phyloP scores from a whole-genome alignment of 2,113 vertebrate genomes.

The Paratilapia polleni region DNA sequence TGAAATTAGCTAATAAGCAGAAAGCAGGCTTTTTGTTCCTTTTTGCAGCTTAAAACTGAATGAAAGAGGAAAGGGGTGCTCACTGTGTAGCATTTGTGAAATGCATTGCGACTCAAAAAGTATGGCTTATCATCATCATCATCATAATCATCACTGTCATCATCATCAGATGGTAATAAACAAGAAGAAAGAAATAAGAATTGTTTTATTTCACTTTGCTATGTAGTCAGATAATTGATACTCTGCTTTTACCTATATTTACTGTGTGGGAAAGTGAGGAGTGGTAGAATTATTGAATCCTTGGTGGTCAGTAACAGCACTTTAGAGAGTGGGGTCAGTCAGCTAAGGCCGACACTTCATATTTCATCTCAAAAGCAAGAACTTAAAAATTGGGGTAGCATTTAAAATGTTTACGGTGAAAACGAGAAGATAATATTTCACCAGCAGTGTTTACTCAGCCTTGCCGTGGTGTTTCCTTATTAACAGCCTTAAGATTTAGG shows the following conservation, averaged over 20 bases:
- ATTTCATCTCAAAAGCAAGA: neutral
- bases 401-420: slow-evolving; percentile 10
- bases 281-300: neutral
- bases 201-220: neutral
- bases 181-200: neutral
- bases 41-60: neutral
- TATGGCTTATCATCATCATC: no score
- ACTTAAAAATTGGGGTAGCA: neutral
- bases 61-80: neutral
- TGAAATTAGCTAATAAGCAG: neutral
- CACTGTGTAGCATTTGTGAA: no score
- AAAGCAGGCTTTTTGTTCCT: neutral
- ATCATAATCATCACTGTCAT: no score
- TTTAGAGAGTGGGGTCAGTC: no score
- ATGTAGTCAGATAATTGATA: neutral
- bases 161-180: no score
- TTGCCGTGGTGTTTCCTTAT: slow-evolving; percentile 14
- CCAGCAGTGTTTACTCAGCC: neutral
- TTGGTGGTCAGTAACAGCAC: neutral
- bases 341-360: neutral
- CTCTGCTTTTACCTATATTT: no score
- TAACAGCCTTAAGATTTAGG: neutral
- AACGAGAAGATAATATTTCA: neutral
- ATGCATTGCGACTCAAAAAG: no score
- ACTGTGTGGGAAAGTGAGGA: neutral